Base-by-base conservation (phyloP, 2,888 invertebrate genomes). In the Germaria angustata region DNA sequence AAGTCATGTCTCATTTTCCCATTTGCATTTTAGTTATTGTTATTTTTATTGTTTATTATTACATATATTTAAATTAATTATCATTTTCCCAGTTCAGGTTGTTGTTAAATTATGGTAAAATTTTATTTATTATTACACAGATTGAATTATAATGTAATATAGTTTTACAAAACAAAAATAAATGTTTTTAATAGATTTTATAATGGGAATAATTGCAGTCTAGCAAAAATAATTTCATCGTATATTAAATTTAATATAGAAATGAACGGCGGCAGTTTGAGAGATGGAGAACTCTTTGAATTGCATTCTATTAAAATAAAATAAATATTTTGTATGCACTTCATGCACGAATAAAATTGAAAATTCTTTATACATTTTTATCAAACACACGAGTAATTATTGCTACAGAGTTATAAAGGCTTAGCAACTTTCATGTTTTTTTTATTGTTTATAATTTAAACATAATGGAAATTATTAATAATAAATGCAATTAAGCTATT, bases 101-200 rank as follows among this genome's bases (percentile, higher is more conserved):
- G 15, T 53, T 68, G 22, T 32, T 57, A 49, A 41, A 41, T 76
- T 59, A 51, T 59, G 51, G 5, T 17, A 53, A 77, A 63, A 69
- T 69, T 69, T 44, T 53, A 61, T 77, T 61, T 77, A 69, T 53
- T 77, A 69, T 51, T 36, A 44, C 28, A 61, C 77, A 69, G 44
- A 77, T 69, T 69, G 36, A 69, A 77, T 77, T 61, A 65, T 65
- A 46, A 32, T 65, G 44, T 61, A 61, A 46, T 34, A 36, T 24
- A 61, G 61, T 68, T 46, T 61, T 41, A 32, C 32, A 49, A 49
- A 28, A 39, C 32, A 22, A 77, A 77, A 68, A 13, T 24, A 51
- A 53, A 63, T 63, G 17, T 49, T 55, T 71, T 69, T 46, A 76
- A 76, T 55, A 57, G 49, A 39, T 66, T 66, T 76, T 32, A 51